Base-by-base conservation (phyloP, 2,888 invertebrate genomes). In the Amiota minor region DNA sequence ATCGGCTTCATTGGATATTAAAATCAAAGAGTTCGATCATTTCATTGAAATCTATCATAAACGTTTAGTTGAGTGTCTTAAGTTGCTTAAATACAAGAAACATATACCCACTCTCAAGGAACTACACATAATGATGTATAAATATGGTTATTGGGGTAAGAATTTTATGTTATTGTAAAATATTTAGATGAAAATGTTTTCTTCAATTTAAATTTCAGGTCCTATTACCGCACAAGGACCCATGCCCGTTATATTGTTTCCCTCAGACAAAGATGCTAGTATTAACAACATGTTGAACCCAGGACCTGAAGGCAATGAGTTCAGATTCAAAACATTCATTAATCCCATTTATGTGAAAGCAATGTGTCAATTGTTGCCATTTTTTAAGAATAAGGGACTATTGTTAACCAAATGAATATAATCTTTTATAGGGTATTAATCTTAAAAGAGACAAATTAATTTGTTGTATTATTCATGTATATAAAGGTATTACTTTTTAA, bases 41-140 rank as follows among this genome's bases (percentile, higher is more conserved):
- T 86, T 88, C 16, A 75, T 89, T 45, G 75, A 81, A 18, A 84
- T 85, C 56, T 89, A 89, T 75, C 87, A 88, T 3, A 78, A 81
- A 9, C 81, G 83, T 0, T 76, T 89, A 67, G 81, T 79, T 4
- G 80, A 86, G 64, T 85, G 85, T 64, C 75, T 89, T 0, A 80
- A 80, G 49, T 12, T 87, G 1, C 70, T 89, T 0, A 82, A 85
- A 1, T 89, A 86, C 62, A 71, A 79, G 0, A 88, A 86, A 64
- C 65, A 56, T 4, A 78, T 86, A 59, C 88, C 87, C n/a, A 81
- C 80, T 0, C 73, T 89, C 0, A 81, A 73, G 14, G 83, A 88
- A n/a, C 53, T 89, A 10, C 87, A 89, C 11, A 72, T 77, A 3
- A 72, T 80, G 73, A 78, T 88, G 78, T 65, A 86, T 1, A 86